Evolutionary conservation across 2,797 vertebrate species (phyloP).

Genomic region (Tinamus major): DNA sequence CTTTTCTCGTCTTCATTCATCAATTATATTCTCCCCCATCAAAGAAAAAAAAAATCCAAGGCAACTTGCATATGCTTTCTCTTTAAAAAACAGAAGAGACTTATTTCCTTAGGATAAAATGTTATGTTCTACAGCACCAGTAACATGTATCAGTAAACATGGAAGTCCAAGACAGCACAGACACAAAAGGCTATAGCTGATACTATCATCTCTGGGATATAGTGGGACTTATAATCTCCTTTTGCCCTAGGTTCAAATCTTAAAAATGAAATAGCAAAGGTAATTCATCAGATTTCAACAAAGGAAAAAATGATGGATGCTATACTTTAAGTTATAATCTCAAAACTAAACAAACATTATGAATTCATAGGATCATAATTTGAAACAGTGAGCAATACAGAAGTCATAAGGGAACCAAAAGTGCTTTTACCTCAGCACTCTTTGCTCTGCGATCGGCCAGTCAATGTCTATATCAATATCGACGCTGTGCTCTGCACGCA

Average conservation of each 20-base stretch:
- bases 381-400: neutral
- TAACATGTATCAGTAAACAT: neutral
- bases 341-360: neutral
- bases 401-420: neutral
- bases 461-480: conserved; percentile 97
- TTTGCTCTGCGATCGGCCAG: conserved; percentile 97
- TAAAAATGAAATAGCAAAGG: neutral
- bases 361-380: neutral
- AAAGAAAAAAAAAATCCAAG: neutral
- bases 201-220: neutral
- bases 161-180: neutral
- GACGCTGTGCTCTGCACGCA: conserved; percentile 91
- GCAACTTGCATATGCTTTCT: neutral
- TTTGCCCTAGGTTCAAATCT: neutral
- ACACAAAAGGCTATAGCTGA: neutral
- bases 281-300: neutral
- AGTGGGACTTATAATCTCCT: neutral
- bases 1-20: neutral
- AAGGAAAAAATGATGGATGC: neutral
- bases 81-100: neutral
- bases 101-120: neutral
- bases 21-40: neutral
- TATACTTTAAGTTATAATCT: neutral
- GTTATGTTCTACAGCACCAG: neutral
- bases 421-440: conserved; percentile 87